Evolutionary conservation across 2,113 vertebrate genomes (phyloP), one percentile per base, ranked within the genome.

Genomic region (Oxyura jamaicensis): DNA sequence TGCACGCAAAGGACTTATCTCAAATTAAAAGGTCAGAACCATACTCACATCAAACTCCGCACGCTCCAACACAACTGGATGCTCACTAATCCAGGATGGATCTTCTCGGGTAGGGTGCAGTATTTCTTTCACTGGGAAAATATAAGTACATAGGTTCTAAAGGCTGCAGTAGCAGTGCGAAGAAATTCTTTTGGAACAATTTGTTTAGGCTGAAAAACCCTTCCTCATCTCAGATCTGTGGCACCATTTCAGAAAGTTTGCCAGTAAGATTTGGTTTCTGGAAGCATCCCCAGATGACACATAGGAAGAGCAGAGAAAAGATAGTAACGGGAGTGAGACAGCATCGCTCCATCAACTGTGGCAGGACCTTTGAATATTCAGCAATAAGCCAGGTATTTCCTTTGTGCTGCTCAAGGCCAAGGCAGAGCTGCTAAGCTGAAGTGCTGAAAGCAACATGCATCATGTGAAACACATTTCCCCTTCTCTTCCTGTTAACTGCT

Each of bases 81-180:
- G 96, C 66, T 96, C 97, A 20, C 95, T 95, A 66, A 96, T 97
- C 96, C 95, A 96, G 75, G 95, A 72, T 15, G 69, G n/a, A 31
- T 97, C 97, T 91, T 98, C 97, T 28, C 77, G 89, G 18, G 81
- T 48, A 28, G 96, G 53, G 22, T 95, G 87, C 4, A 97, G 69
- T 91, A 97, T 90, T 92, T 96, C 98, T 95, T 96, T 98, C 89
- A 98, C 98, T 98, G 91, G 86, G 84, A 79, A 96, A 96, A 95
- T 7, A 97, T 4, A 84, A 83, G 92, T 35, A 83, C 11, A 26
- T 44, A 53, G 10, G 8, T 68, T 87, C 11, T 71, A 55, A 92
- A 63, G 17, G 48, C 68, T 93, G 86, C 20, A 90, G 33, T 15
- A 73, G 48, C 16, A 82, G 6, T 17, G 12, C 33, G 28, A 86